Evolutionary conservation across 2,113 vertebrate genomes (phyloP).

Genomic region (Siphamia tubifer): DNA sequence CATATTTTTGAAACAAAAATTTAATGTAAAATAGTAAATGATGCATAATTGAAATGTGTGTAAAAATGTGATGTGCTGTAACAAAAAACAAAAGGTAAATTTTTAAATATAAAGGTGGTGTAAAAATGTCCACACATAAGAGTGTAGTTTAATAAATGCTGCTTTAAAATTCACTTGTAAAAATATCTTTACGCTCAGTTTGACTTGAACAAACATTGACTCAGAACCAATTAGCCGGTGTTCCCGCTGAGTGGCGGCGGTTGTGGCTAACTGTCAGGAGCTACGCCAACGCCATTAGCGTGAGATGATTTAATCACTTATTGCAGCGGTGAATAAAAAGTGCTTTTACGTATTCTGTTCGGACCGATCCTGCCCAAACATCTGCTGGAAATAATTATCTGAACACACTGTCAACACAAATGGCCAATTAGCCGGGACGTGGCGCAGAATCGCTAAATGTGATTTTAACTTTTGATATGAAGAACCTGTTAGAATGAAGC

Average conservation of each 20-base stretch:
- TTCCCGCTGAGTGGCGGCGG: slow-evolving; percentile 5
- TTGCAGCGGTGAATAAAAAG: not conserved
- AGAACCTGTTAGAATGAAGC: not conserved
- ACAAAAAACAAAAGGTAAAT: no score
- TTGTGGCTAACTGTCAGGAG: slow-evolving; percentile 14
- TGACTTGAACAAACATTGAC: slow-evolving; percentile 10
- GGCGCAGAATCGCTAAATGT: not conserved
- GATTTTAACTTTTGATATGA: not conserved
- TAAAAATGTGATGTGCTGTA: no score
- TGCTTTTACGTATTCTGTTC: not conserved
- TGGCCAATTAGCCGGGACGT: slow-evolving; percentile 16
- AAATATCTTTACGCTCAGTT: not conserved
- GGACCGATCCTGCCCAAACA: slow-evolving; percentile 6
- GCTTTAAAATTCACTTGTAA: not conserved
- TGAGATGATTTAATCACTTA: not conserved
- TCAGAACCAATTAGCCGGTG: slow-evolving; percentile 10
- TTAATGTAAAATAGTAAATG: no score
- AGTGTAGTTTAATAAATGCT: no score
- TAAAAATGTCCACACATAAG: no score
- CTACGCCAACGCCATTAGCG: slow-evolving; percentile 8
- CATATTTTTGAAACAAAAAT: no score
- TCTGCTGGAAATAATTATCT: slow-evolving; percentile 13
- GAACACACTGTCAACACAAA: slow-evolving; percentile 28
- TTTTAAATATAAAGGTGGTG: no score
- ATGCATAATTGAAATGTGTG: no score